Evolutionary conservation across 2,113 vertebrate genomes (phyloP).

Genomic region (Pampusana beccarii): DNA sequence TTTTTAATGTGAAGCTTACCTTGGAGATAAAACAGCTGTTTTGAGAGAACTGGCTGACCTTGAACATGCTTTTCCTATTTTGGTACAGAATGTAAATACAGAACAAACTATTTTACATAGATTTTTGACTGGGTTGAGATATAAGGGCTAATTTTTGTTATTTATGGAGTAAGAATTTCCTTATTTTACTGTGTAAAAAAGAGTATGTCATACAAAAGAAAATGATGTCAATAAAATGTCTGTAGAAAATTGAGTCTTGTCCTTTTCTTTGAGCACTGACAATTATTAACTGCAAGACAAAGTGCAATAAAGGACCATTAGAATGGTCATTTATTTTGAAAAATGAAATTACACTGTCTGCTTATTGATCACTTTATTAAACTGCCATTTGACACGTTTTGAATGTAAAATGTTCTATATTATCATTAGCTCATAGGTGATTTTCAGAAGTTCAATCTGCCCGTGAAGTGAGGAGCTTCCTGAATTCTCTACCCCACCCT

Average conservation of each 20-base stretch:
- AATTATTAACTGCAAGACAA: not conserved
- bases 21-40: constrained; percentile 25
- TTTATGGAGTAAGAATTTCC: constrained; percentile 12
- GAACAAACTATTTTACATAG: constrained; percentile 61
- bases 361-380: constrained; percentile 10
- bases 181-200: constrained; percentile 21
- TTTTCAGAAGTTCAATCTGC: not conserved
- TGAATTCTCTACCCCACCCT: not conserved
- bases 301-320: not conserved
- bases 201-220: not conserved
- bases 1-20: constrained; percentile 24
- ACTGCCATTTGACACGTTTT: not conserved
- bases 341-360: not conserved
- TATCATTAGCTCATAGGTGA: not conserved
- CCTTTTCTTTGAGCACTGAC: not conserved
- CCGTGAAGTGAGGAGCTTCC: not conserved
- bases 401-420: not conserved
- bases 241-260: constrained; percentile 4
- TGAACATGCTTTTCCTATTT: constrained; percentile 32
- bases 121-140: constrained; percentile 55
- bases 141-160: constrained; percentile 70
- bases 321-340: not conserved
- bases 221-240: constrained; percentile 56
- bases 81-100: constrained; percentile 45
- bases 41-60: constrained; percentile 6